These are phyloP conservation scores for Pitta sordida DNA, from an alignment of 2,113 vertebrate species.

Conservation along the genomic window DNA sequence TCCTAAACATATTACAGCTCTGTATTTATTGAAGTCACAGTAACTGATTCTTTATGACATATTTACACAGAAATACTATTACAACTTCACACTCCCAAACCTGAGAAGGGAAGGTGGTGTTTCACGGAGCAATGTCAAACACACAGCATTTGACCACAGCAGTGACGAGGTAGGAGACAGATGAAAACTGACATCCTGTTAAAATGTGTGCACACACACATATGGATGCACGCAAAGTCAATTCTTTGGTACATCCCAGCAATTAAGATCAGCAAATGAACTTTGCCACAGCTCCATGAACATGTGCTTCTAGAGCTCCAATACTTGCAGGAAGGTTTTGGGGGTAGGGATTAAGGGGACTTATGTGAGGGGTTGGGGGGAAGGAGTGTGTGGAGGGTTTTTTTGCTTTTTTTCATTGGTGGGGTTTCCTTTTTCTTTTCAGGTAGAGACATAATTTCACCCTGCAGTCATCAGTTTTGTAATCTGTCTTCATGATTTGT, in stretches of 20 bases:
- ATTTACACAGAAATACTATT: neutral
- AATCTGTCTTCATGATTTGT: neutral
- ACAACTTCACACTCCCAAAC: neutral
- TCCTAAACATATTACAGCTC: neutral
- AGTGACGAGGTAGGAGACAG: neutral
- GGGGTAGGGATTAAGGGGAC: too few species aligned
- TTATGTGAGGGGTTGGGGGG: too few species aligned
- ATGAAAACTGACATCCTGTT: conserved; percentile 15
- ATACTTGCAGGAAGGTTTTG: neutral
- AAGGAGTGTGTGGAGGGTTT: neutral
- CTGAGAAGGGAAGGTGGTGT: neutral
- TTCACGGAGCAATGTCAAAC: neutral
- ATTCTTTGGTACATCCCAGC: neutral
- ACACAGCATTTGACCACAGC: neutral
- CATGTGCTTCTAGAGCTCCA: neutral
- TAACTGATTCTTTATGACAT: neutral
- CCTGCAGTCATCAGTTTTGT: neutral
- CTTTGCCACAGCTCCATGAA: neutral
- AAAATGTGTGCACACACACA: neutral
- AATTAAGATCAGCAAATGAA: neutral
- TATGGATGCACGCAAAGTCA: neutral
- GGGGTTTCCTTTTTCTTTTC: neutral
- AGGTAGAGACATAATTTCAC: neutral
- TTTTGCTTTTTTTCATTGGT: neutral
- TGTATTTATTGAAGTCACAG: neutral